Evolutionary conservation across 1,140 invertebrate genomes (phyloP), one percentile per base, ranked within the genome.

Genomic region (Lucilia cuprina): DNA sequence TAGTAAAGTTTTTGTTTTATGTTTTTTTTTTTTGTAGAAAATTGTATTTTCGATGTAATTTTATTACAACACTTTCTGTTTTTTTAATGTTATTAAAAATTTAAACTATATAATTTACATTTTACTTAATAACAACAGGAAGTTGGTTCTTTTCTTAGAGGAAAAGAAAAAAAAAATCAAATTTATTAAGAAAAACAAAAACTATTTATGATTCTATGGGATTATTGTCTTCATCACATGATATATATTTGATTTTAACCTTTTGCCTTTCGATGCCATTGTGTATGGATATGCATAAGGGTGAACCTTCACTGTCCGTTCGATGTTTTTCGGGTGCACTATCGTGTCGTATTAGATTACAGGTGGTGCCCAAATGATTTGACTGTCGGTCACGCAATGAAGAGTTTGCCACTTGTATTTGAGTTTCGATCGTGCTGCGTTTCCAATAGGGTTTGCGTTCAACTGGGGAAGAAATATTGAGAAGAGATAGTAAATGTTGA

Each of bases 171-270:
- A n/a, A n/a, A n/a, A 30, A 30, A 30, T 30, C 19, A 30, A 30
- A 30, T 49, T 82, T 49, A 50, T 50, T 41, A 55, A 55, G 65
- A 60, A 14, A 55, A 41, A 3, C 8, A 41, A 7, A 8, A 5
- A 34, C 4, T 35, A 47, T 78, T 78, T 78, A 78, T n/a, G 75
- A 19, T 78, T 89, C 86, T 74, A 88, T 87, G 12, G 89, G 87
- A 88, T 90, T 90, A 88, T 90, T 90, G 86, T 90, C 89, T 85
- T 90, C 89, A 85, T 90, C 89, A 84, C 89, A 90, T 77, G 89
- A 90, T 78, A 90, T 90, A 84, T 90, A 90, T 84, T 90, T 88
- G 74, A 90, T 90, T 86, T 87, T 88, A 34, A 90, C 85, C 25
- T 85, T 86, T 60, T 90, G 86, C n/a, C 87, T 86, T 75, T 90